A percentile compares a stretch with the other conserved stretches of the same genome.
Evolutionary conservation across 2,113 vertebrate species (phyloP).

Genomic region (Bungarus multicinctus): DNA sequence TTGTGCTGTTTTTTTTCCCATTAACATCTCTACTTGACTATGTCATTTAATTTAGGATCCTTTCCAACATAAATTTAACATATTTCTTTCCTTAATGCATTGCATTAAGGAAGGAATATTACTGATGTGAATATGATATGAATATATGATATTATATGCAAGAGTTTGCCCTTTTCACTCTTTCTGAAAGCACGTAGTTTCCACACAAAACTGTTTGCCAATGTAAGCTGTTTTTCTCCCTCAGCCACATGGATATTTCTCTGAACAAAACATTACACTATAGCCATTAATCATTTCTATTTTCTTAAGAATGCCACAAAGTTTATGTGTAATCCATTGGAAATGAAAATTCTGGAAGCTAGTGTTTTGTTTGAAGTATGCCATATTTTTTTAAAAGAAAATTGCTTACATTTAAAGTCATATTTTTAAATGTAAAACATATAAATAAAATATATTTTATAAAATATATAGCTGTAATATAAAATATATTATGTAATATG

Average conservation of each 20-base stretch:
- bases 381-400: neutral
- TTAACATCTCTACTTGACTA: neutral
- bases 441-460: neutral
- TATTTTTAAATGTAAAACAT: neutral
- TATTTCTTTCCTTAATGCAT: neutral
- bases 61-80: neutral
- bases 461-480: neutral
- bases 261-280: neutral
- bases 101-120: neutral
- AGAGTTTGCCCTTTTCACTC: neutral
- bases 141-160: neutral
- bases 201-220: neutral
- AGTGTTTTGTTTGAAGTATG: neutral
- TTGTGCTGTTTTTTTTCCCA: neutral
- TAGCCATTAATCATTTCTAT: neutral
- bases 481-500: neutral
- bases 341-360: neutral
- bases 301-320: neutral
- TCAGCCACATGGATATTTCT: neutral
- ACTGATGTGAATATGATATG: neutral
- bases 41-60: neutral
- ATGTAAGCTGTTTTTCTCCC: neutral
- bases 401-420: neutral
- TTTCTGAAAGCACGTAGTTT: neutral
- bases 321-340: neutral